phyloP scores from a whole-genome alignment of 1,140 invertebrate species.

The Bombus impatiens region DNA sequence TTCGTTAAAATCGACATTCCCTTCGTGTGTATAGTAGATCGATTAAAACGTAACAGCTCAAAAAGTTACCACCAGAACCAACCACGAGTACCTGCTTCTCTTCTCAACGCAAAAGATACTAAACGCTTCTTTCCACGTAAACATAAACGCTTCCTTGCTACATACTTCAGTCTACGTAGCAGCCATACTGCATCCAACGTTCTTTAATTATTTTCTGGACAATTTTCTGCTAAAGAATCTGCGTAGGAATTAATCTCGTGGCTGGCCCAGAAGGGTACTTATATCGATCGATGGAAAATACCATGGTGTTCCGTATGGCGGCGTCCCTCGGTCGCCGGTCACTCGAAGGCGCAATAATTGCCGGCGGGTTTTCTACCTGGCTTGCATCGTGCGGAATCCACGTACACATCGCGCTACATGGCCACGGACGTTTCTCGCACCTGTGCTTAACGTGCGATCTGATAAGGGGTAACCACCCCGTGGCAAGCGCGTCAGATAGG shows the following conservation, averaged over 20 bases:
- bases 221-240: background rate
- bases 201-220: too few relatives aligned
- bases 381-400: background rate
- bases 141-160: too few relatives aligned
- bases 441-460: constrained; percentile 75
- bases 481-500: constrained; percentile 63
- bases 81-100: too few relatives aligned
- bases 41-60: too few relatives aligned
- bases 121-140: too few relatives aligned
- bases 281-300: constrained; percentile 38
- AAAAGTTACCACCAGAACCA: too few relatives aligned
- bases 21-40: too few relatives aligned
- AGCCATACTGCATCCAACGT: too few relatives aligned
- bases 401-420: background rate
- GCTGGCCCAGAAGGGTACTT: constrained; percentile 5
- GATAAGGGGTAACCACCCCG: constrained; percentile 76
- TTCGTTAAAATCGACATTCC: too few relatives aligned
- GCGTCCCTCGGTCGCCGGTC: background rate
- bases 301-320: constrained; percentile 15
- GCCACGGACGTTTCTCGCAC: constrained; percentile 65
- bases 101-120: too few relatives aligned
- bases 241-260: constrained; percentile 14
- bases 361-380: background rate
- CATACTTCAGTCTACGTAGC: too few relatives aligned
- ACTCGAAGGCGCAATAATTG: constrained; percentile 21